Conservation (phyloP, 2,113 vertebrate species). For the Microtus oregoni region DNA sequence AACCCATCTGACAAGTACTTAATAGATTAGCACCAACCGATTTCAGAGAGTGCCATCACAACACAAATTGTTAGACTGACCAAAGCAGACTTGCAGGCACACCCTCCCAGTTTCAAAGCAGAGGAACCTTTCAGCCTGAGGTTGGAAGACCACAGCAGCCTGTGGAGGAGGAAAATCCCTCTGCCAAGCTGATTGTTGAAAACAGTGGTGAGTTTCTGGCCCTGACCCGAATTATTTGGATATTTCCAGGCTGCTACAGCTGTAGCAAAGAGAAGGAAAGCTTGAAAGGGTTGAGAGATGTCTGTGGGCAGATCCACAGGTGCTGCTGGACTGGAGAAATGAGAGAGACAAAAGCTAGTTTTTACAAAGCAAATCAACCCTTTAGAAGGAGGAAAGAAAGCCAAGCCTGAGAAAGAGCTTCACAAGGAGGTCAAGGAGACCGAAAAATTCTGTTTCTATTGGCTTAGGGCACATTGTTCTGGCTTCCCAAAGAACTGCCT, state of each 20-base stretch:
- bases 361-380: not conserved
- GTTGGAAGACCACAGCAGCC: not conserved
- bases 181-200: not conserved
- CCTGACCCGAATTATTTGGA: not conserved
- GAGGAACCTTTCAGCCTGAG: not conserved
- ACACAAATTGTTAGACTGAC: not conserved
- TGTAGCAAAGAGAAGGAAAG: not conserved
- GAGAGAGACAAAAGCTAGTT: not conserved
- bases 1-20: not conserved
- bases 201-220: constrained; percentile 16
- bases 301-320: not conserved
- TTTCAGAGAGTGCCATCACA: not conserved
- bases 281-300: not conserved
- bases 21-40: not conserved
- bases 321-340: not conserved
- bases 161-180: constrained; percentile 32
- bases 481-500: not conserved
- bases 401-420: not conserved
- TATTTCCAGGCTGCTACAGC: not conserved
- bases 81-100: not conserved
- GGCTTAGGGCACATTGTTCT: not conserved
- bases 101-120: not conserved
- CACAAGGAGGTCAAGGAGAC: not conserved
- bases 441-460: not conserved
- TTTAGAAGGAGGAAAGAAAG: not conserved